Conservation (phyloP, 2,888 invertebrate species). For the Apodemia duryi region DNA sequence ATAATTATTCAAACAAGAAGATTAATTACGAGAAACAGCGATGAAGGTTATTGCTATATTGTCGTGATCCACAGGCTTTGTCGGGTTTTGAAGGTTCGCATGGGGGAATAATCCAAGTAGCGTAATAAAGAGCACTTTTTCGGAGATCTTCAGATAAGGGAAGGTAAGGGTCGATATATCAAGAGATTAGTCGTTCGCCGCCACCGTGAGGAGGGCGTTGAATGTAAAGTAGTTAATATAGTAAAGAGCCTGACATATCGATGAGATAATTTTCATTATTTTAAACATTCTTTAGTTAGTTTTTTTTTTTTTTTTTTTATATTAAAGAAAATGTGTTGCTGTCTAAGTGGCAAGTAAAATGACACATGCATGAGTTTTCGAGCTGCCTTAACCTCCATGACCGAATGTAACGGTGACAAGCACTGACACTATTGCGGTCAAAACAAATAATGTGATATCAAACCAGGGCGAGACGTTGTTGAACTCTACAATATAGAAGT, state of each 20-base stretch:
- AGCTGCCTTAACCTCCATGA: no score
- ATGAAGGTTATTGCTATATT: conserved; percentile 12
- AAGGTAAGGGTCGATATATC: conserved; percentile 74
- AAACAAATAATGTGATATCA: no score
- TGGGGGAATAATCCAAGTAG: conserved; percentile 49
- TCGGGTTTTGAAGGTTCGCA: conserved; percentile 39
- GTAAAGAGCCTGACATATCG: conserved; percentile 29
- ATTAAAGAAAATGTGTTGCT: no score
- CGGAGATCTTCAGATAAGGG: conserved; percentile 65
- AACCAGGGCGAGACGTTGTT: no score
- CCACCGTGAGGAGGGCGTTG: conserved; percentile 51
- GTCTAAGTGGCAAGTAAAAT: no score
- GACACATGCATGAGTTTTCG: no score
- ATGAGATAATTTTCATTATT: neutral
- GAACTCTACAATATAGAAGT: no score
- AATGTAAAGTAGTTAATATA: conserved; percentile 58
- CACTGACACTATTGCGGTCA: no score
- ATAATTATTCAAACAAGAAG: conserved; percentile 1
- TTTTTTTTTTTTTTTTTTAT: no score
- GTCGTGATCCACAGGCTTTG: conserved; percentile 31
- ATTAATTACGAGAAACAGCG: conserved; percentile 2
- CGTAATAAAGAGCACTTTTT: conserved; percentile 69
- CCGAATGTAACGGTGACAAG: no score
- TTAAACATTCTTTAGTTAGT: no score
- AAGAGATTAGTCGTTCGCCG: conserved; percentile 72